These are phyloP conservation scores for Drosophila punjabiensis DNA, from an alignment of 1,140 invertebrate species.

Conservation along the genomic window DNA sequence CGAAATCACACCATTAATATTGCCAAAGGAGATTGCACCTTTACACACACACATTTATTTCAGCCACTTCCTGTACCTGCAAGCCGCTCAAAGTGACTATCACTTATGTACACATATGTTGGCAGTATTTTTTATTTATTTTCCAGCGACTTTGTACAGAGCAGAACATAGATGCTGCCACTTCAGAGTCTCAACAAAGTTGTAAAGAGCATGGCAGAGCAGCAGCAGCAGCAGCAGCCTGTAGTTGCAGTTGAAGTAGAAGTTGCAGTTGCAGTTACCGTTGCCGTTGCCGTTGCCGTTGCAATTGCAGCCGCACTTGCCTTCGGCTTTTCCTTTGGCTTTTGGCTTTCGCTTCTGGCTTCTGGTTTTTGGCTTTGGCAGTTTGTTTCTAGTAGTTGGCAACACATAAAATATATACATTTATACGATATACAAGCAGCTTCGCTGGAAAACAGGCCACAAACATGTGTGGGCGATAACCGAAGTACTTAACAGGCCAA, in stretches of 20 bases:
- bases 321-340: conserved; percentile 23
- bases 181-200: conserved; percentile 48
- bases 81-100: conserved; percentile 28
- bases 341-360: conserved; percentile 21
- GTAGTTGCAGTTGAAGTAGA: conserved; percentile 19
- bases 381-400: conserved; percentile 50
- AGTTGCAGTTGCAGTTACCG: conserved; percentile 2
- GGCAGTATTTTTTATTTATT: conserved; percentile 16
- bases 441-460: conserved; percentile 33
- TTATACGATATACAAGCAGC: neutral
- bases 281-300: conserved; percentile 13
- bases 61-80: neutral
- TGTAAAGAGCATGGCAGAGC: conserved; percentile 48
- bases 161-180: conserved; percentile 32
- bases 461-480: conserved; percentile 45
- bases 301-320: conserved; percentile 25
- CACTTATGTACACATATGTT: conserved; percentile 5
- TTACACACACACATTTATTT: conserved; percentile 4
- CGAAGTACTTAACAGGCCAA: conserved; percentile 58
- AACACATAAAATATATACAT: conserved; percentile 43
- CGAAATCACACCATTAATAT: conserved; percentile 25
- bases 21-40: conserved; percentile 17
- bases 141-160: conserved; percentile 11
- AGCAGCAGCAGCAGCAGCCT: conserved; percentile 25
- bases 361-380: conserved; percentile 34